A percentile compares a stretch with the other conserved stretches of the same genome.
Conservation (phyloP, 2,888 invertebrate genomes). For the Cryptocephalus moraei region DNA sequence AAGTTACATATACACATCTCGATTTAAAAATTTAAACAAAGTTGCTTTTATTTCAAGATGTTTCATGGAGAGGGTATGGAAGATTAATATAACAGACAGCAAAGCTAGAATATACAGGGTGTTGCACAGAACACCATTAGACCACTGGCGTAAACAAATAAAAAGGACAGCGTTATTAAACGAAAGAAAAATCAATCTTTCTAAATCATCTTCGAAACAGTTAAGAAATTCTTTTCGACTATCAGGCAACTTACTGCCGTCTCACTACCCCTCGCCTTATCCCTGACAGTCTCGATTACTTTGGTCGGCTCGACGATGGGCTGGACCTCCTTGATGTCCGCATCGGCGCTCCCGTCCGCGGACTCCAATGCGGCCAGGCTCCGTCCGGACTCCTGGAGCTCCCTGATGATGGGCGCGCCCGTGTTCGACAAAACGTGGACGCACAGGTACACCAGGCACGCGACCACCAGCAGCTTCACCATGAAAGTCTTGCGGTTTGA, state of each 20-base stretch:
- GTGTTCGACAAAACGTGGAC: slow-evolving; percentile 30
- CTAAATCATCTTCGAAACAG: too few species aligned
- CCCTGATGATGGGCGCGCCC: slow-evolving; percentile 27
- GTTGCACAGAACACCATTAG: too few species aligned
- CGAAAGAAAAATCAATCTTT: too few species aligned
- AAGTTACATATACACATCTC: too few species aligned
- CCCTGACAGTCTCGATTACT: not conserved
- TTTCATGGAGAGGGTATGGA: too few species aligned
- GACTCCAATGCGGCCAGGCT: slow-evolving; percentile 31
- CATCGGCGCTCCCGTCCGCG: slow-evolving; percentile 21
- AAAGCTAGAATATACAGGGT: too few species aligned
- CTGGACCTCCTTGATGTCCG: slow-evolving; percentile 7
- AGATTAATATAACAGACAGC: too few species aligned
- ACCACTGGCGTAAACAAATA: too few species aligned
- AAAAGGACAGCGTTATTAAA: too few species aligned
- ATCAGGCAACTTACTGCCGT: not conserved
- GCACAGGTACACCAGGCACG: slow-evolving; percentile 26
- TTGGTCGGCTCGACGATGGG: slow-evolving; percentile 10
- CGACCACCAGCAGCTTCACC: slow-evolving; percentile 28
- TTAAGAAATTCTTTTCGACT: not conserved
- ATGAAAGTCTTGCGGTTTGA: slow-evolving; percentile 29
- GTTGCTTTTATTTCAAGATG: too few species aligned
- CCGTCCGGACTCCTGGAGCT: slow-evolving; percentile 38
- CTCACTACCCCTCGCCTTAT: slow-evolving; percentile 5
- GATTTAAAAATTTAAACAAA: too few species aligned